Conservation (phyloP, 2,888 invertebrate species). For the Noctua fimbriata region DNA sequence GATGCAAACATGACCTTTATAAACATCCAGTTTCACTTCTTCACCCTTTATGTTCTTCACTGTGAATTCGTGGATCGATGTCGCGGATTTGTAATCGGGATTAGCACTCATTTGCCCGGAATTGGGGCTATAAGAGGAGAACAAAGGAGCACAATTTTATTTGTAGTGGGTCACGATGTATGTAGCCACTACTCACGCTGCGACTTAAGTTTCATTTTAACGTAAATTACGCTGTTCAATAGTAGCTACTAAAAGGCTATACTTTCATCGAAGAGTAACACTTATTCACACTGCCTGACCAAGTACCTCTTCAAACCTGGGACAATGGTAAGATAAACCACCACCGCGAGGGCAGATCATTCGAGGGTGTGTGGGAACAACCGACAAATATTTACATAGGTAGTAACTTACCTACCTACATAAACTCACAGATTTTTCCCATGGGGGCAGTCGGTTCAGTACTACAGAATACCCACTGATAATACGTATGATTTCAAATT, state of each 20-base stretch:
- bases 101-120: constrained; percentile 84
- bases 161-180: not conserved
- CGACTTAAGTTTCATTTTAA: too few species aligned
- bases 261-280: not conserved
- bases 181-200: too few species aligned
- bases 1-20: constrained; percentile 95
- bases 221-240: too few species aligned
- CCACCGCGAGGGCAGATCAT: too few species aligned
- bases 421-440: not conserved
- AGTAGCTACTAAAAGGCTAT: too few species aligned
- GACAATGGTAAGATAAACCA: not conserved
- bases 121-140: constrained; percentile 29
- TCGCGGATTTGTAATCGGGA: constrained; percentile 92
- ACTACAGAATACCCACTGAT: not conserved
- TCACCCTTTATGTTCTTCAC: constrained; percentile 96
- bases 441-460: not conserved
- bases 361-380: too few species aligned
- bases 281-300: not conserved
- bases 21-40: constrained; percentile 94
- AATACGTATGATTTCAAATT: too few species aligned
- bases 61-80: constrained; percentile 95
- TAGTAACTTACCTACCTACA: not conserved
- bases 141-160: not conserved
- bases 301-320: not conserved
- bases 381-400: too few species aligned